Conservation (phyloP, 1,140 invertebrate genomes). For the Solen grandis region DNA sequence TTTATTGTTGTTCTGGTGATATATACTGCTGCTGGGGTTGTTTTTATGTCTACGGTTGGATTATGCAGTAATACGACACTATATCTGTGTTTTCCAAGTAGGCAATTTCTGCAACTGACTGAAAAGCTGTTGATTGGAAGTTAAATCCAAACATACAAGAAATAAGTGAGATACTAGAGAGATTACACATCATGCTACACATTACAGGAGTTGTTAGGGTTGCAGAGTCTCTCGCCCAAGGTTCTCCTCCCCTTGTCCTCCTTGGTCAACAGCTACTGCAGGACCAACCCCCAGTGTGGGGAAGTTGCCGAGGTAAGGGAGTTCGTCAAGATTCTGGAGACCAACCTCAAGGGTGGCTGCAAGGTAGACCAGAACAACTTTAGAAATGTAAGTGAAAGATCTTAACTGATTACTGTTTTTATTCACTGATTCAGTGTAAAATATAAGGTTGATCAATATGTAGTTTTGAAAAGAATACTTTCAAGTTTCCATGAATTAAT, state of each 20-base stretch:
- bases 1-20: no score
- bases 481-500: no score
- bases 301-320: slow-evolving; percentile 78
- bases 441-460: background rate
- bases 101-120: no score
- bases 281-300: slow-evolving; percentile 76
- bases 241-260: slow-evolving; percentile 82
- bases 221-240: slow-evolving; percentile 70
- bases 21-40: no score
- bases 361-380: slow-evolving; percentile 80
- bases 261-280: slow-evolving; percentile 82
- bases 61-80: no score
- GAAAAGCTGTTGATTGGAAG: no score
- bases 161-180: no score
- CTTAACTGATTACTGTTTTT: background rate
- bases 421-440: background rate
- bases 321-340: slow-evolving; percentile 81
- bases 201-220: slow-evolving; percentile 33
- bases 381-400: slow-evolving; percentile 48
- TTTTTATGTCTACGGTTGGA: no score
- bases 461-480: no score
- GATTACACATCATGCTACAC: no score
- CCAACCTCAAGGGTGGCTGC: slow-evolving; percentile 82
- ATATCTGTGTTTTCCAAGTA: no score
- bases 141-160: no score